A percentile compares a stretch with the other conserved stretches of the same genome.
Conservation (phyloP, 2,113 vertebrate genomes). For the Salvelinus sp. region DNA sequence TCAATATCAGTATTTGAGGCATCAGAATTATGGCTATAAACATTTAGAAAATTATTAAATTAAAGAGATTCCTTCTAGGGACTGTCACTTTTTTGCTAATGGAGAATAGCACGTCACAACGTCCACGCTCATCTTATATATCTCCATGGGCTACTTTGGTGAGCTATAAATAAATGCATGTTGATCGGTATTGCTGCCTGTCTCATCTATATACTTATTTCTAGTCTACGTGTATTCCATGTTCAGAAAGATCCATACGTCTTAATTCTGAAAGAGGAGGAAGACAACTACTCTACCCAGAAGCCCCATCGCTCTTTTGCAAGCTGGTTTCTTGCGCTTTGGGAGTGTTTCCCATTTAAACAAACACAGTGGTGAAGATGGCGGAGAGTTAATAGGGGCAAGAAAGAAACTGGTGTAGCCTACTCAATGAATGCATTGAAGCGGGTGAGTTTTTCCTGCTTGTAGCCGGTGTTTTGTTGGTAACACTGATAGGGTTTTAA, state of each 20-base stretch:
- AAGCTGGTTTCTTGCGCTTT: constrained; percentile 74
- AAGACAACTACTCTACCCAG: constrained; percentile 71
- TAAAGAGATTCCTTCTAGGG: no score
- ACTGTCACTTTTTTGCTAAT: no score
- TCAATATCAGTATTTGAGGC: no score
- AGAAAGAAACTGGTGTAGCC: constrained; percentile 66
- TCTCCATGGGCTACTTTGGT: constrained; percentile 27
- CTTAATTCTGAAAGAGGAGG: background rate
- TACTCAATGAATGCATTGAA: constrained; percentile 70
- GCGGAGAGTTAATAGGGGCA: constrained; percentile 79
- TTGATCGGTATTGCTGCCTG: background rate
- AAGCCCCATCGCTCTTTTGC: constrained; percentile 42
- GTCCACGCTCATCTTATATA: background rate
- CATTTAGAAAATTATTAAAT: no score
- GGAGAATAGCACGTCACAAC: background rate
- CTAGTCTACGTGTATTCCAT: constrained; percentile 66
- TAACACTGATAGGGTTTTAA: background rate
- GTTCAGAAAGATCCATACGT: constrained; percentile 5
- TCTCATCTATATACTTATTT: constrained; percentile 55
- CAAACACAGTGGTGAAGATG: constrained; percentile 83
- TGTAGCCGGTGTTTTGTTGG: background rate
- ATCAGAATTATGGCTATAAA: no score
- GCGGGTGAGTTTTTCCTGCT: constrained; percentile 68
- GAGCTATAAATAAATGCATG: constrained; percentile 69
- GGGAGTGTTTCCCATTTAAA: constrained; percentile 87